Conservation (phyloP, 2,797 vertebrate genomes). For the Kryptopterus vitreolus region DNA sequence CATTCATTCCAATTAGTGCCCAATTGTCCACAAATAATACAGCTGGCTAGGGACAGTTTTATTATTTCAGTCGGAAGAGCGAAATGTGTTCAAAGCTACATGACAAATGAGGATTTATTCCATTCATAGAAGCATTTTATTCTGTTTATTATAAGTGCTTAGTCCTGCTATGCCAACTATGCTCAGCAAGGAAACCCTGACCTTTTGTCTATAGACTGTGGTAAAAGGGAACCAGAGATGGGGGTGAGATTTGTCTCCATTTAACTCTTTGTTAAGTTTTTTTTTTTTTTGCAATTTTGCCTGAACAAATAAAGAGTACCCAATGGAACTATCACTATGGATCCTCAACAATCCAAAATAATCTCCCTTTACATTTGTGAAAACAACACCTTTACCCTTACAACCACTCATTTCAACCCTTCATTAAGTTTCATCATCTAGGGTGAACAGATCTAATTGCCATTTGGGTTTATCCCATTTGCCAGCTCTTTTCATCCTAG, state of each 20-base stretch:
- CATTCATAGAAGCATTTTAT: background rate
- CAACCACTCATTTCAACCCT: background rate
- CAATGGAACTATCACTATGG: no score
- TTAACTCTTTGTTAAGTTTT: background rate
- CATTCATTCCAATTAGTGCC: no score
- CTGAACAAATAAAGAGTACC: background rate
- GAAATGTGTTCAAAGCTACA: background rate
- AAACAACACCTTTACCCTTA: background rate
- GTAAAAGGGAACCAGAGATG: background rate
- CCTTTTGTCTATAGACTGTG: background rate
- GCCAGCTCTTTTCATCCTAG: background rate
- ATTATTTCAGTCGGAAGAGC: background rate
- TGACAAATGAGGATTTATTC: background rate
- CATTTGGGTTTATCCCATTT: no score
- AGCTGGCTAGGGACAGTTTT: background rate
- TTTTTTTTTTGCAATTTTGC: background rate
- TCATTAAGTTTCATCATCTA: no score
- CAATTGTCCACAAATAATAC: background rate
- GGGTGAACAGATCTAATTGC: no score
- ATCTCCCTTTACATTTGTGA: background rate
- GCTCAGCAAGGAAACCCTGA: background rate
- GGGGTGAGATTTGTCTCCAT: background rate
- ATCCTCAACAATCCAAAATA: background rate
- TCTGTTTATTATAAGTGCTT: background rate
- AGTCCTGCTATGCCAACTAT: background rate